Conservation (phyloP, 2,888 invertebrate genomes). For the Troides aeacus region DNA sequence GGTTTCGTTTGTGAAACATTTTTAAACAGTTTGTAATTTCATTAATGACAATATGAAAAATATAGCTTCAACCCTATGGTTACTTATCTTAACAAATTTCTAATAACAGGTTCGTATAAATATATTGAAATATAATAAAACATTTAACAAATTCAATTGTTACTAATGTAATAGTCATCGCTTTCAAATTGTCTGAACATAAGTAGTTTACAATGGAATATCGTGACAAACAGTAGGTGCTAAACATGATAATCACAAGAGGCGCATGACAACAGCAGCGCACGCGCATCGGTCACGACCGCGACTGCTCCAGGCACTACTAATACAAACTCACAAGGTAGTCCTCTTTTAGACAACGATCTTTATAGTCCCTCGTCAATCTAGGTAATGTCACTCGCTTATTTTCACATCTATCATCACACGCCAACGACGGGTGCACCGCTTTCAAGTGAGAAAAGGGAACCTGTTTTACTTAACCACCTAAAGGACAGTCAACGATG, state of each 20-base stretch:
- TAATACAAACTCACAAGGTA: slow-evolving; percentile 38
- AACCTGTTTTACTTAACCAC: slow-evolving; percentile 54
- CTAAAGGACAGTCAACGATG: slow-evolving; percentile 46
- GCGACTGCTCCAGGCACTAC: slow-evolving; percentile 48
- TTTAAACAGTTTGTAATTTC: too few relatives aligned
- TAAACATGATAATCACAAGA: slow-evolving; percentile 72
- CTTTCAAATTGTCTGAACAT: not conserved
- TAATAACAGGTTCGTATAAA: not conserved
- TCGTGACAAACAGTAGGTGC: slow-evolving; percentile 46
- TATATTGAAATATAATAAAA: not conserved
- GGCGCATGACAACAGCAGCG: slow-evolving; percentile 68
- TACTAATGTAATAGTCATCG: not conserved
- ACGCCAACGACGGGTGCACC: slow-evolving; percentile 56
- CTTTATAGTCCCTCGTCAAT: slow-evolving; percentile 51
- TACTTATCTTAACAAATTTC: too few relatives aligned
- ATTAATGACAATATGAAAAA: too few relatives aligned
- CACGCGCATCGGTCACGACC: slow-evolving; percentile 73
- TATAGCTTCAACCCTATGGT: too few relatives aligned
- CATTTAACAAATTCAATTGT: not conserved
- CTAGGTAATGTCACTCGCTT: slow-evolving; percentile 58
- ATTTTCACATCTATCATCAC: slow-evolving; percentile 59
- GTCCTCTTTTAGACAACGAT: slow-evolving; percentile 54
- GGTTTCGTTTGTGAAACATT: not conserved
- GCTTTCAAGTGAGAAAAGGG: slow-evolving; percentile 50
- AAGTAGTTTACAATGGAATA: slow-evolving; percentile 26